Evolutionary conservation across 2,797 vertebrate species (phyloP), one percentile per base, ranked within the genome.

Genomic region (Oreochromis mossambicus): DNA sequence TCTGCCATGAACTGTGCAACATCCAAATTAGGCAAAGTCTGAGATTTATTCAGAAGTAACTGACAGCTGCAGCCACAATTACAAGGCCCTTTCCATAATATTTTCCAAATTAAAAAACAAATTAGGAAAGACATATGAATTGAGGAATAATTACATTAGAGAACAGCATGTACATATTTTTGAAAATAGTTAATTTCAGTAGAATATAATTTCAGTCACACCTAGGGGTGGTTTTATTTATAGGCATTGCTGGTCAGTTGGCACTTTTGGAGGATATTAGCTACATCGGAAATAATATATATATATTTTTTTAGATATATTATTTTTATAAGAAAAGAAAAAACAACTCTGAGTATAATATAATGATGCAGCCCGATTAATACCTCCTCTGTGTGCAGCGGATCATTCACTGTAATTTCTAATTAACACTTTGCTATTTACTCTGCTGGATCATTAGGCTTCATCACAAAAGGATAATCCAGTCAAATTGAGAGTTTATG

Each of bases 351-450:
- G 82, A 63, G 81, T 92, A 36, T 93, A 88, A 88, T 86, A 84
- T 93, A 86, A 88, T 88, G 80, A 89, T 81, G 58, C 78, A 58
- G 87, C 56, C 83, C 89, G 80, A 79, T 88, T 94, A 95, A 95
- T 94, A 89, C 90, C 91, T 91, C 78, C 82, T 90, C 87, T 91
- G 92, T 97, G 94, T 95, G 94, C 94, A 91, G 88, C 83, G 85
- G 95, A 95, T 97, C 93, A 95, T 94, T 93, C 88, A 88, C 90
- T 92, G 88, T 95, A 94, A 95, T 95, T 96, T 95, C 95, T 96
- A 96, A 97, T 97, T 97, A 97, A 95, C 95, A 96, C 94, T 70
- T 90, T 96, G 95, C 94, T 97, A 96, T 97, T 97, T 97, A 95
- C 94, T 95, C 94, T 95, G 94, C 91, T 95, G 93, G 95, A 96